These are phyloP conservation scores for Ploceus nigricollis DNA, from an alignment of 2,113 vertebrate genomes.

Conservation along the genomic window DNA sequence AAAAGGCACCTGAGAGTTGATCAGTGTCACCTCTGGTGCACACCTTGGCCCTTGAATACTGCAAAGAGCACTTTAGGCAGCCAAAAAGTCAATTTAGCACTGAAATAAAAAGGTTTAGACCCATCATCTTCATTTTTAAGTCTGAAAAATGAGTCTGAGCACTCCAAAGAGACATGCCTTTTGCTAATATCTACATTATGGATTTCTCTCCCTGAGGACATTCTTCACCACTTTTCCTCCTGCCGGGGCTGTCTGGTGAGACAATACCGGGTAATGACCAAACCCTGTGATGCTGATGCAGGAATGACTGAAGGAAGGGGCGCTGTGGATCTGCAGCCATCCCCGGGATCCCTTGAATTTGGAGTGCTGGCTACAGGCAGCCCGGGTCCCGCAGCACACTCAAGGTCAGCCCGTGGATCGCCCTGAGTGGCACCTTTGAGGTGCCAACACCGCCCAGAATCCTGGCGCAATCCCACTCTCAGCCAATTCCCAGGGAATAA, in stretches of 20 bases:
- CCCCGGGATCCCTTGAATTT: rapidly evolving
- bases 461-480: rapidly evolving
- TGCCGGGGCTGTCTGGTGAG: rapidly evolving
- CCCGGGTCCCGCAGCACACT: rapidly evolving
- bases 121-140: background rate
- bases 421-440: rapidly evolving
- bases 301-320: rapidly evolving
- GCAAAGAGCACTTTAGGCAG: background rate
- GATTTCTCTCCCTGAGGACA: background rate
- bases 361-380: rapidly evolving
- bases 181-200: background rate
- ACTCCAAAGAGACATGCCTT: background rate
- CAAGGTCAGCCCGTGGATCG: rapidly evolving
- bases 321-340: background rate
- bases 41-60: background rate
- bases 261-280: rapidly evolving
- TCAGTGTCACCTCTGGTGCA: background rate
- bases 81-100: background rate
- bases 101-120: background rate
- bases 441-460: rapidly evolving
- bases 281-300: rapidly evolving
- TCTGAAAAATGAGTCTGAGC: background rate
- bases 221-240: background rate
- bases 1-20: background rate
- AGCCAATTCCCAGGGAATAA: background rate